Base-by-base conservation (phyloP, 2,797 vertebrate genomes). In the Prunella strophiata region DNA sequence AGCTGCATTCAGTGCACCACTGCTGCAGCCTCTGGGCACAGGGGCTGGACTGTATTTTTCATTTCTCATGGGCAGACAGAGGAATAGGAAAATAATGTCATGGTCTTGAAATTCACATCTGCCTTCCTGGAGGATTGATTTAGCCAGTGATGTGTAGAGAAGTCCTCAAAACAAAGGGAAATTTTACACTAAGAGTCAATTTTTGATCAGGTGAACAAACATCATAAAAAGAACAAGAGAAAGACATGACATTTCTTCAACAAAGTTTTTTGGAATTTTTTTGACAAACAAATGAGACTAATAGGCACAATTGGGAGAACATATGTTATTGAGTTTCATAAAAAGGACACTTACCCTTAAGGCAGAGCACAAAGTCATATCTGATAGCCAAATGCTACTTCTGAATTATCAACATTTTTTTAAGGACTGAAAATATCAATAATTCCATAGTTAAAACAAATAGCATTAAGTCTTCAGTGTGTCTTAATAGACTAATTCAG, bases 381-480 rank as follows among this genome's bases (percentile, higher is more conserved):
- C 32, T 80, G 32, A 59, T 58, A 89, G 30, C 13, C 21, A 83
- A 80, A 80, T 23, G 10, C 3, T 71, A 32, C 50, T 50, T 80
- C 34, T 83, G 76, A 84, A 67, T 67, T 58, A 80, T 29, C 30
- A 78, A 57, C 6, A 8, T 29, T 63, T 89, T 88, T 92, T 43
- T 9, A 25, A 77, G 57, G 36, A 72, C 13, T 77, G 23, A 62
- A 68, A 55, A 27, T 78, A 78, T 30, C 52, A 75, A 15, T 88
- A 85, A 59, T 89, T 91, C 59, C 25, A 47, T 32, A 82, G 63
- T 59, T 89, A 81, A 85, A 83, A 52, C 38, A 94, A 85, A 80
- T 25, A 79, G 1, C 25, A 55, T 32, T 79, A 84, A 79, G 34
- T 88, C 54, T 91, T 91, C 59, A 38, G 76, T 88, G n/a, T 59